These are phyloP conservation scores for Pherbina coryleti DNA, from an alignment of 2,888 invertebrate species.

Conservation along the genomic window DNA sequence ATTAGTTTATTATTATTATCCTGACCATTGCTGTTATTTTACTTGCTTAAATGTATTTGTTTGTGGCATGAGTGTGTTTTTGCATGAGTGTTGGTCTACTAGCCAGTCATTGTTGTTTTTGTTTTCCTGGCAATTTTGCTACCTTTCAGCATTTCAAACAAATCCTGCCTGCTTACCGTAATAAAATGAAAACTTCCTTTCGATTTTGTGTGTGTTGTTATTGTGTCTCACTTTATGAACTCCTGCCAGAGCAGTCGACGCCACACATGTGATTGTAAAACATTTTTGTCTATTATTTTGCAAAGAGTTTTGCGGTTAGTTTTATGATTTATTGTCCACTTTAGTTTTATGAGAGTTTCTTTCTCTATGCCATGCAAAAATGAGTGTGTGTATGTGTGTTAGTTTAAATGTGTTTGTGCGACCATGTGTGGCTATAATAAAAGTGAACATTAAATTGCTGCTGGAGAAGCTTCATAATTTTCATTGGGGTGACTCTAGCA, in stretches of 20 bases:
- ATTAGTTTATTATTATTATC: constrained; percentile 34
- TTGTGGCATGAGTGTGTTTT: not conserved
- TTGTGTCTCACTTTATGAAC: not conserved
- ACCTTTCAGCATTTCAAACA: not conserved
- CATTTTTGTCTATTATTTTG: not conserved
- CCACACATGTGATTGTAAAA: not conserved
- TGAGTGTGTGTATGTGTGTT: not conserved
- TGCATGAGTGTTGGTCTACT: not conserved
- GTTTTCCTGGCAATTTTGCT: not conserved
- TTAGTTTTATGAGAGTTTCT: constrained; percentile 15
- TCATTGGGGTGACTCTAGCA: not conserved
- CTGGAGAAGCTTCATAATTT: not conserved
- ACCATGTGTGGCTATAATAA: not conserved
- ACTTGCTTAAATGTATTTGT: not conserved
- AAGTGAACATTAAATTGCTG: not conserved
- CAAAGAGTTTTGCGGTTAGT: not conserved
- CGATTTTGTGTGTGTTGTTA: not conserved
- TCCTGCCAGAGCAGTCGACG: not conserved
- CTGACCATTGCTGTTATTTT: constrained; percentile 1
- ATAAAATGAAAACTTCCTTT: constrained; percentile 30
- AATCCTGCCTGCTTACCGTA: not conserved
- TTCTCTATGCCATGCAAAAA: not conserved
- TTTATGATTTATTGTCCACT: constrained; percentile 36
- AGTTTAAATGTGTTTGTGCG: constrained; percentile 1
- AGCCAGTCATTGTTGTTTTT: not conserved